phyloP scores from a whole-genome alignment of 2,888 invertebrate species.

The Orthonevra nobilis region DNA sequence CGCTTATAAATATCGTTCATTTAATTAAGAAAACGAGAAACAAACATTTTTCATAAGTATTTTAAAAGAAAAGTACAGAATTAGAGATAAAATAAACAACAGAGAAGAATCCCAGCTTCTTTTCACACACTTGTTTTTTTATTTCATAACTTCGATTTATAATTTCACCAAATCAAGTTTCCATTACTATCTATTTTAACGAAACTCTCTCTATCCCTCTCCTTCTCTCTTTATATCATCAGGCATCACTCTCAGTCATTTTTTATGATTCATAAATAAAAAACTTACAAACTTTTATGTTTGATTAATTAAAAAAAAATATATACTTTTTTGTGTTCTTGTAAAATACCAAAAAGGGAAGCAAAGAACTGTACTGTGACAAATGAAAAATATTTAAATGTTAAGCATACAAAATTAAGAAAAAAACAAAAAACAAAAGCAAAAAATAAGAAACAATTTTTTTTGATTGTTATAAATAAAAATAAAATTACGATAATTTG shows the following conservation, averaged over 20 bases:
- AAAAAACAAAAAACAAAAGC: slow-evolving; percentile 40
- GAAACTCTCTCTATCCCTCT: slow-evolving; percentile 25
- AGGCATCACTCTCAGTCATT: slow-evolving; percentile 43
- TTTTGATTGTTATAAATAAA: slow-evolving; percentile 69
- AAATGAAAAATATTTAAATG: slow-evolving; percentile 69
- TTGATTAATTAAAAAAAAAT: slow-evolving; percentile 17
- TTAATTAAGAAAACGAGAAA: slow-evolving; percentile 38
- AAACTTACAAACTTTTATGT: slow-evolving; percentile 4
- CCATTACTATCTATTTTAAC: slow-evolving; percentile 42
- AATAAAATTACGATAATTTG: slow-evolving; percentile 63
- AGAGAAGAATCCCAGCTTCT: slow-evolving; percentile 69
- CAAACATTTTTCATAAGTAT: slow-evolving; percentile 47
- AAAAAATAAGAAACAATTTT: slow-evolving; percentile 52
- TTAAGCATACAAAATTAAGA: slow-evolving; percentile 70
- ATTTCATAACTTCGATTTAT: slow-evolving; percentile 48
- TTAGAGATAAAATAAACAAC: slow-evolving; percentile 51
- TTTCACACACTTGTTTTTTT: slow-evolving; percentile 26
- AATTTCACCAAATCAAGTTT: slow-evolving; percentile 70
- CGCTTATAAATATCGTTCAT: slow-evolving; percentile 66
- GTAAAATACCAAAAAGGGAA: slow-evolving; percentile 71
- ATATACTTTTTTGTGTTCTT: slow-evolving; percentile 55
- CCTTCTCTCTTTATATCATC: slow-evolving; percentile 31
- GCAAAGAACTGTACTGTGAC: slow-evolving; percentile 71
- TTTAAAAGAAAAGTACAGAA: slow-evolving; percentile 53
- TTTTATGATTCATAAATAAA: slow-evolving; percentile 46